Evolutionary conservation across 2,888 invertebrate species (phyloP).

Genomic region (Abrostola triplasia): DNA sequence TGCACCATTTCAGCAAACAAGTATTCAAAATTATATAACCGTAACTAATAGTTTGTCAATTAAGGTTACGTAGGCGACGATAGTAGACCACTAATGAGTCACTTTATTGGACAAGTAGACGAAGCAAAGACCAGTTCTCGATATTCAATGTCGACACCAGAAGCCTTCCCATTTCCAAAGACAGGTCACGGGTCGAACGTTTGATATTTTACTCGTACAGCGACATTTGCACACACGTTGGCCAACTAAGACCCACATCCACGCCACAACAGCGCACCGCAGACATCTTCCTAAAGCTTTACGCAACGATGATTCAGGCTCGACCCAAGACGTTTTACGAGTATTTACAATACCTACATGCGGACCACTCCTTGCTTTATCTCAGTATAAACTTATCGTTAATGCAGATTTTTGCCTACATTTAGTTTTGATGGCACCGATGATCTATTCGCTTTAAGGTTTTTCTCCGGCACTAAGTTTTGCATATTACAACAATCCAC

Average conservation of each 20-base stretch:
- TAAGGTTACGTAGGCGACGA: constrained; percentile 32
- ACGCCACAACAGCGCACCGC: constrained; percentile 57
- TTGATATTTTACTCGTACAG: constrained; percentile 84
- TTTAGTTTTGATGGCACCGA: constrained; percentile 51
- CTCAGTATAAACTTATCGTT: constrained; percentile 49
- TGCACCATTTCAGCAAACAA: constrained; percentile 36
- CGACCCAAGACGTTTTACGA: constrained; percentile 57
- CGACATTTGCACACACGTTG: constrained; percentile 80
- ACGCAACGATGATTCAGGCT: constrained; percentile 73
- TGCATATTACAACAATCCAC: constrained; percentile 20
- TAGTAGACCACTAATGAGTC: constrained; percentile 47
- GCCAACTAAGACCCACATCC: constrained; percentile 71
- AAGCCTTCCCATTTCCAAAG: constrained; percentile 72
- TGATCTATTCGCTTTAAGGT: constrained; percentile 45
- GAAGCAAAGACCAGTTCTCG: constrained; percentile 33
- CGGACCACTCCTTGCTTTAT: constrained; percentile 57
- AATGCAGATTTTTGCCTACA: constrained; percentile 50
- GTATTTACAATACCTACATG: constrained; percentile 55
- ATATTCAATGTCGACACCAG: constrained; percentile 61
- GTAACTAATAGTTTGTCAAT: constrained; percentile 36
- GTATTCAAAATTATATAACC: constrained; percentile 37
- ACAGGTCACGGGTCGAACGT: constrained; percentile 75
- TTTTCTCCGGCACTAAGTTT: constrained; percentile 31
- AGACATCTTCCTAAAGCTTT: constrained; percentile 68
- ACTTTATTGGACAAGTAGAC: constrained; percentile 21